Base-by-base conservation (phyloP, 2,113 vertebrate genomes). In the Dipodomys spectabilis region DNA sequence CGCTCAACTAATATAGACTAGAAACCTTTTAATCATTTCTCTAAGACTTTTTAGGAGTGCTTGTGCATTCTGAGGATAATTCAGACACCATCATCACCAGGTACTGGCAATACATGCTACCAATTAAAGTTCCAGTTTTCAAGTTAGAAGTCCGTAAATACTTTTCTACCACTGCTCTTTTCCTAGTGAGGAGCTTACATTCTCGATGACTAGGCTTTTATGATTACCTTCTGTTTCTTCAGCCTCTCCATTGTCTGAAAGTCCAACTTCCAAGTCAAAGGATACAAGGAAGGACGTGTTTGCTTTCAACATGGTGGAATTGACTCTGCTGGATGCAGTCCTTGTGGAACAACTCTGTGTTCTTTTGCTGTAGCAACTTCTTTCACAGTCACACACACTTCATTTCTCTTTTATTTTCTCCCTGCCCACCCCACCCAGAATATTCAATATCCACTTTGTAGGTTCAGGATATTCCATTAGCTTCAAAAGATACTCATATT, bases 1-100 rank as follows among this genome's bases (percentile, higher is more conserved):
- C 95, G 16, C 4, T 96, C 10, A 67, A n/a, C n/a, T 79, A 95
- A 65, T 94, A 39, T 86, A 94, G 73, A 57, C 15, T 13, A 86
- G 78, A 45, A 86, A 95, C 92, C 7, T 69, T 91, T 6, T 22
- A 94, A 71, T 65, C 30, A 73, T 57, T 80, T 28, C 1, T 79
- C 11, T 86, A 4, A 5, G 72, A 13, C 64, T 25, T 25, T 64
- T 85, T 62, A 10, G 64, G n/a, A 89, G 6, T 71, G 44, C 90
- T 62, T 83, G 3, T 69, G 72, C 27, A 86, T 6, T 90, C 86
- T 60, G 15, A 30, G 75, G 82, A n/a, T n/a, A 39, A 5, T 90
- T 95, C 53, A 95, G 89, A 88, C 86, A 72, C 3, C 60, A 88
- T 15, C 4, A 93, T 80, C 86, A 94, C 27, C 57, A 18, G 35